Percentiles rank a stretch among this genome's conserved stretches.
phyloP scores from a whole-genome alignment of 2,888 invertebrate species.

The Microctonus aethiopoides region DNA sequence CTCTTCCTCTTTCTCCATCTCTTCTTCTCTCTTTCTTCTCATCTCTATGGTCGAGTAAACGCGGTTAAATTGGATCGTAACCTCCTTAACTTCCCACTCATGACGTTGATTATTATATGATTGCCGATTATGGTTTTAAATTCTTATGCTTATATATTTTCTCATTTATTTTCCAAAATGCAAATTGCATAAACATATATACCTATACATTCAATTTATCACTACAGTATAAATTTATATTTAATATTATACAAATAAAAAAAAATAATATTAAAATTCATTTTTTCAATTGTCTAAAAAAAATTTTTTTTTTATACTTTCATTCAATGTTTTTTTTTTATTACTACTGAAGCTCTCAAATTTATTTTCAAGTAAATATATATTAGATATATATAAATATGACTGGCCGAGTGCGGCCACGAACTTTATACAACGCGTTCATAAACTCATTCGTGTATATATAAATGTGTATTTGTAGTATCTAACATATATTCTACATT shows the following conservation, averaged over 20 bases:
- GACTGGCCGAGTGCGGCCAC: background rate
- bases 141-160: background rate
- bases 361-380: constrained; percentile 12
- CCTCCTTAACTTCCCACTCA: constrained; percentile 23
- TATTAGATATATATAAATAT: background rate
- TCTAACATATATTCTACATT: background rate
- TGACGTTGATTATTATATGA: constrained; percentile 29
- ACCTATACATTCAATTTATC: no score
- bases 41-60: constrained; percentile 12
- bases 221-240: no score
- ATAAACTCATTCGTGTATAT: background rate
- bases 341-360: background rate
- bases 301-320: background rate
- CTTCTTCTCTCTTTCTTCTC: background rate
- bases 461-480: background rate
- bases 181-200: no score
- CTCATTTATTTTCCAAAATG: background rate
- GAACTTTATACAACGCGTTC: background rate
- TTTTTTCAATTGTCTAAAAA: background rate
- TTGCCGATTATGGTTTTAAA: constrained; percentile 26
- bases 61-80: constrained; percentile 29
- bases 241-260: no score
- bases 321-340: background rate
- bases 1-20: background rate
- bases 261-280: no score